phyloP scores from a whole-genome alignment of 1,140 invertebrate species.

The Teleogryllus occipitalis region DNA sequence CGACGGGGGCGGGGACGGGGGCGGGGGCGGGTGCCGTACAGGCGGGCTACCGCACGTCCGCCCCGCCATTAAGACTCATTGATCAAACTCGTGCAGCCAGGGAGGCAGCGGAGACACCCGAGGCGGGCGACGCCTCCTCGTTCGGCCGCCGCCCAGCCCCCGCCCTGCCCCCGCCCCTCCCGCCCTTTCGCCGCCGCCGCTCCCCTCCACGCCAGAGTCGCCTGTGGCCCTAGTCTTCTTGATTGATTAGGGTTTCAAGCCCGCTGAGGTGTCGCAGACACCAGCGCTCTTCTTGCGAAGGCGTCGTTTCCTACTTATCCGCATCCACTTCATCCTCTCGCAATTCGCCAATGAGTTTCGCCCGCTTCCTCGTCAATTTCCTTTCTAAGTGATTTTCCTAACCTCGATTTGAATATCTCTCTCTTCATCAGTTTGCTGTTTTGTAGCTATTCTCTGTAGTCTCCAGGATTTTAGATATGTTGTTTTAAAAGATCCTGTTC shows the following conservation, averaged over 20 bases:
- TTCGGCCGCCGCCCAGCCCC: too few relatives aligned
- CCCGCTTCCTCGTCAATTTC: not conserved
- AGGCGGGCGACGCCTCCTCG: not conserved
- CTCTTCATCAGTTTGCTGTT: too few relatives aligned
- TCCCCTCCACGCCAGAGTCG: too few relatives aligned
- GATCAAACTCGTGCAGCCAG: not conserved
- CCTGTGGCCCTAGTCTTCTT: not conserved
- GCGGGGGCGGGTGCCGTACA: not conserved
- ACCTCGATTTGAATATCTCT: too few relatives aligned
- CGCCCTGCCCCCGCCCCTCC: too few relatives aligned
- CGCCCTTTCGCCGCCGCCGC: too few relatives aligned
- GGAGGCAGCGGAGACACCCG: not conserved
- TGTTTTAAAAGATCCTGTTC: too few relatives aligned
- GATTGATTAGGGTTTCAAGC: slow-evolving; percentile 1
- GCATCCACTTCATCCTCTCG: not conserved
- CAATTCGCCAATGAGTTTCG: not conserved
- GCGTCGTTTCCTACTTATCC: not conserved
- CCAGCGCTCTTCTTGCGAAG: not conserved
- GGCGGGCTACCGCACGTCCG: not conserved
- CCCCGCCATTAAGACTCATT: not conserved
- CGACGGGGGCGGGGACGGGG: too few relatives aligned
- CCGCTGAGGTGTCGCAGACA: slow-evolving; percentile 2
- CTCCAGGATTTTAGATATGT: too few relatives aligned
- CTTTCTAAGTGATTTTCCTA: too few relatives aligned
- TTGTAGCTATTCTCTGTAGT: too few relatives aligned